Conservation (phyloP, 1,140 invertebrate genomes). For the Mycetomoellerius zeteki region DNA sequence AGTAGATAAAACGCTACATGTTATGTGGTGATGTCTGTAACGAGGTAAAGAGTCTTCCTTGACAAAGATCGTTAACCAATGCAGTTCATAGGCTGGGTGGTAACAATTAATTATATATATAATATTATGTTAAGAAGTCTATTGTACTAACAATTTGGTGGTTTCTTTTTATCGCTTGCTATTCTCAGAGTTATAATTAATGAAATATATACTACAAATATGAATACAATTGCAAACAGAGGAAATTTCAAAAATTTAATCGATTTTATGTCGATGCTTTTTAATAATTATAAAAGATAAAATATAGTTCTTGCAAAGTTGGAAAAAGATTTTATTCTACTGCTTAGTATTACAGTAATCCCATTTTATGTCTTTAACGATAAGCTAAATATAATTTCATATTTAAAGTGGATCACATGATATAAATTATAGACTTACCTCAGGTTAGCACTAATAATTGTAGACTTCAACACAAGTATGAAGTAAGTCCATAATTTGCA, state of each 20-base stretch:
- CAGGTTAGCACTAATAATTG: constrained; percentile 9
- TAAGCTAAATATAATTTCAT: not conserved
- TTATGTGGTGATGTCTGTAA: too few species aligned
- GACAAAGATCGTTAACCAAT: too few species aligned
- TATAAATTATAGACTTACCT: not conserved
- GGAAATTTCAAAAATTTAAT: not conserved
- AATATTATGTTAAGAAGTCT: not conserved
- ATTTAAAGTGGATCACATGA: constrained; percentile 1
- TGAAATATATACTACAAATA: not conserved
- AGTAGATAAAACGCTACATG: too few species aligned
- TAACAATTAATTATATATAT: not conserved
- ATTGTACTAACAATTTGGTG: not conserved
- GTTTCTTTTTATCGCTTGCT: not conserved
- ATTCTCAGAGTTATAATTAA: not conserved
- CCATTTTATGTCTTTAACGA: not conserved
- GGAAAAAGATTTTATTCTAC: not conserved
- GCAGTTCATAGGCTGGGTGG: too few species aligned
- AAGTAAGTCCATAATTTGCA: not conserved
- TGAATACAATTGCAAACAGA: not conserved
- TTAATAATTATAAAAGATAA: not conserved
- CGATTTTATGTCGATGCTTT: not conserved
- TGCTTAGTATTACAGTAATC: not conserved
- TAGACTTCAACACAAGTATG: not conserved
- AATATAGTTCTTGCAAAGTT: not conserved
- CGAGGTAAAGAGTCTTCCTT: too few species aligned